Evolutionary conservation across 2,113 vertebrate species (phyloP), one percentile per base, ranked within the genome.

Genomic region (Formicarius rufipectus): DNA sequence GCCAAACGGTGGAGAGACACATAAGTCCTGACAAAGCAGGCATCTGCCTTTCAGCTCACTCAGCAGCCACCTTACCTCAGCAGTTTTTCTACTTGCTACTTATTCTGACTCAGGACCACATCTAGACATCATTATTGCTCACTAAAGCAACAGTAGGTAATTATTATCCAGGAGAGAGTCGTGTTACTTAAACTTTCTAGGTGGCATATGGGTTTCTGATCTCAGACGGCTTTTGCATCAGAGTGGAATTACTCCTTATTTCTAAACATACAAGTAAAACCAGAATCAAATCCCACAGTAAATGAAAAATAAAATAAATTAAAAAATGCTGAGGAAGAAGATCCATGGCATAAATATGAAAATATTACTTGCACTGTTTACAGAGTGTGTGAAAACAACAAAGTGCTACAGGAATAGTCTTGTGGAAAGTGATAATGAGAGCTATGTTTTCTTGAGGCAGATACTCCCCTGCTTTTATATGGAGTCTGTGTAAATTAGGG

Each of bases 11-110:
- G n/a, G 37, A 86, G 69, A 90, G 35, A 74, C 59, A 53, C 39
- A 50, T 86, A 93, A 96, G 77, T 94, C 96, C 93, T 96, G 82
- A 93, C 93, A 84, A 96, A 83, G 93, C 87, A 92, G 80, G 56
- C 68, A 63, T 96, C 56, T 94, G 72, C 85, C 76, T 95, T 94
- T 93, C 60, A 84, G 80, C 90, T 96, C 83, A n/a, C 53, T 96
- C 92, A 95, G 83, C 92, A 94, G 68, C 90, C 92, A 17, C 44
- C 88, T 94, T 78, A 84, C 83, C 86, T 96, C 96, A 96, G 95
- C 92, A 93, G 42, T 88, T 95, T 91, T 69, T 87, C n/a, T 56
- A 39, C 84, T 93, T 60, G 86, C 56, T 62, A 7, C 68, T 93
- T 80, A 31, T 33, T 86, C 90, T 97, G 93, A 95, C 78, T 96